Evolutionary conservation across 2,797 vertebrate species (phyloP).

Genomic region (Oreochromis mossambicus): DNA sequence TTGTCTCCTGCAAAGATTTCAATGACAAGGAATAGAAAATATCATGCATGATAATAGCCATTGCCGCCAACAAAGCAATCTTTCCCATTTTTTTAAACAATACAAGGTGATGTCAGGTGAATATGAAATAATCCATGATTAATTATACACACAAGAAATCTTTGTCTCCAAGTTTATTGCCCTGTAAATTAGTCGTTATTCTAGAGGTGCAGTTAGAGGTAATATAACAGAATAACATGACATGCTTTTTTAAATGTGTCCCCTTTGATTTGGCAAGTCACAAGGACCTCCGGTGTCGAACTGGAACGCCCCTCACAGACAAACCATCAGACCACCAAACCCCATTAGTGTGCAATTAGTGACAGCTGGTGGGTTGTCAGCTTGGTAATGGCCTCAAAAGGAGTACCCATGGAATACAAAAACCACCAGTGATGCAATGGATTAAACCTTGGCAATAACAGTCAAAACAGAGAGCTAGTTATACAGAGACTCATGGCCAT

Average conservation of each 20-base stretch:
- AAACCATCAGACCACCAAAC: conserved; percentile 79
- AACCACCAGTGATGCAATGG: conserved; percentile 52
- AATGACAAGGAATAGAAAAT: conserved; percentile 77
- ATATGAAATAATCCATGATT: conserved; percentile 59
- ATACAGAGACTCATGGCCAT: conserved; percentile 15
- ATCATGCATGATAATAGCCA: conserved; percentile 72
- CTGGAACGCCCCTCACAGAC: conserved; percentile 77
- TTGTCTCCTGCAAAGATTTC: conserved; percentile 78
- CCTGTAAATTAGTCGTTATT: conserved; percentile 45
- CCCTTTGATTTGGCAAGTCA: conserved; percentile 77
- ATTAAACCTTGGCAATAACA: conserved; percentile 57
- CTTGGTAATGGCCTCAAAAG: conserved; percentile 81
- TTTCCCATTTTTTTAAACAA: conserved; percentile 34
- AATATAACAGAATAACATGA: conserved; percentile 74
- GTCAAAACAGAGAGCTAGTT: conserved; percentile 41
- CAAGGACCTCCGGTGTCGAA: conserved; percentile 77
- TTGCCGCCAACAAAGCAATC: conserved; percentile 61
- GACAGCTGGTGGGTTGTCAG: conserved; percentile 85
- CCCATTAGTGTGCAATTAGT: conserved; percentile 86
- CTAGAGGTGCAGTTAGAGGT: conserved; percentile 61
- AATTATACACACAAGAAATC: conserved; percentile 48
- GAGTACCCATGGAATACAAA: conserved; percentile 75
- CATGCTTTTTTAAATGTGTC: conserved; percentile 78
- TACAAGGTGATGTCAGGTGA: conserved; percentile 61
- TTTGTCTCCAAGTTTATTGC: conserved; percentile 29